phyloP scores from a whole-genome alignment of 2,113 vertebrate genomes.

The Alligator sinensis region DNA sequence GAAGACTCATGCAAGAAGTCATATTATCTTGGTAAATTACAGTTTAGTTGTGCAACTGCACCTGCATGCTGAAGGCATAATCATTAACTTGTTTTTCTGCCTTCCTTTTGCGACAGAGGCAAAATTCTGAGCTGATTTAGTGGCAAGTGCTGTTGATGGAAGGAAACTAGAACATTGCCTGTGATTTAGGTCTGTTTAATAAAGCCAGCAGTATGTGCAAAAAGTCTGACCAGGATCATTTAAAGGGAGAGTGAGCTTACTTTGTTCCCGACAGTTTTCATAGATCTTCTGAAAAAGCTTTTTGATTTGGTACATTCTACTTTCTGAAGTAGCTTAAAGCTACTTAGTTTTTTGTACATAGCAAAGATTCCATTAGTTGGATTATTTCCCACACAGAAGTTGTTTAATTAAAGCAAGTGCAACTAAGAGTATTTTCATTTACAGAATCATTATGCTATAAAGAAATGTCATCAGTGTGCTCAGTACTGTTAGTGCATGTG shows the following conservation, averaged over 20 bases:
- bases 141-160: accelerated
- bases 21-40: not conserved
- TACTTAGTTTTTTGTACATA: not conserved
- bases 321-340: not conserved
- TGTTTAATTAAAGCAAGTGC: not conserved
- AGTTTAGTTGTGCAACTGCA: not conserved
- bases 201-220: not conserved
- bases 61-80: not conserved
- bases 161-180: not conserved
- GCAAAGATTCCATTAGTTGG: not conserved
- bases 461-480: not conserved
- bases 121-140: not conserved
- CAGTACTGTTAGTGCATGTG: accelerated
- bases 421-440: not conserved
- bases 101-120: not conserved
- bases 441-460: not conserved
- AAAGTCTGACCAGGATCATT: not conserved
- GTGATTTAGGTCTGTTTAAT: not conserved
- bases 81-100: not conserved
- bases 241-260: not conserved
- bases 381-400: not conserved
- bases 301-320: not conserved
- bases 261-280: not conserved
- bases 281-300: not conserved
- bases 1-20: not conserved